phyloP scores from a whole-genome alignment of 2,888 invertebrate genomes.

The Diarsia mendica region DNA sequence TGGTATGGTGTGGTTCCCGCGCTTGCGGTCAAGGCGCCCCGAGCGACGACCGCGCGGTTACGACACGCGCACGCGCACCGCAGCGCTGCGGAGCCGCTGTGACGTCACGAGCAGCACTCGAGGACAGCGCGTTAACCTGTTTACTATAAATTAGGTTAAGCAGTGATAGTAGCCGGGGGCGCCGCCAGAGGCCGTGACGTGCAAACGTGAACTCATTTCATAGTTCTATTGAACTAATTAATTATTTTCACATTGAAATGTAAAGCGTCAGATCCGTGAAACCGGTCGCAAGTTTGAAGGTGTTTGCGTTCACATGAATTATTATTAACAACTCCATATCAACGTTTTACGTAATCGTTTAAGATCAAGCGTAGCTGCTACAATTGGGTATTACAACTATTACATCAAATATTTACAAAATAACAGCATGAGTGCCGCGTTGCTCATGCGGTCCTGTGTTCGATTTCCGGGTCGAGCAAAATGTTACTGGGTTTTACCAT shows the following conservation, averaged over 20 bases:
- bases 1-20: no score
- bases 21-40: slow-evolving; percentile 10
- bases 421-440: no score
- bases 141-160: slow-evolving; percentile 29
- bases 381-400: neutral
- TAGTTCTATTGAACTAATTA: slow-evolving; percentile 20
- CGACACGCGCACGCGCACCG: neutral
- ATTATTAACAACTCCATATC: slow-evolving; percentile 13
- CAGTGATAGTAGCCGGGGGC: slow-evolving; percentile 27
- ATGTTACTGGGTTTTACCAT: no score
- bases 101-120: neutral
- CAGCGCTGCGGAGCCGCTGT: neutral
- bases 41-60: slow-evolving; percentile 5
- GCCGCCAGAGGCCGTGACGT: slow-evolving; percentile 28
- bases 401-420: no score
- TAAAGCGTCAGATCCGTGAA: slow-evolving; percentile 9
- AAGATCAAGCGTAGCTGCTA: neutral
- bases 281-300: slow-evolving; percentile 29
- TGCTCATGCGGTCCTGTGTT: no score
- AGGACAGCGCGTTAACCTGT: slow-evolving; percentile 29
- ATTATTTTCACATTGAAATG: slow-evolving; percentile 34
- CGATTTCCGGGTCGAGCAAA: no score
- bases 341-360: slow-evolving; percentile 11
- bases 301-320: slow-evolving; percentile 40
- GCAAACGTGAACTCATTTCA: neutral